phyloP scores from a whole-genome alignment of 2,113 vertebrate genomes.

The Poicephalus gulielmi region DNA sequence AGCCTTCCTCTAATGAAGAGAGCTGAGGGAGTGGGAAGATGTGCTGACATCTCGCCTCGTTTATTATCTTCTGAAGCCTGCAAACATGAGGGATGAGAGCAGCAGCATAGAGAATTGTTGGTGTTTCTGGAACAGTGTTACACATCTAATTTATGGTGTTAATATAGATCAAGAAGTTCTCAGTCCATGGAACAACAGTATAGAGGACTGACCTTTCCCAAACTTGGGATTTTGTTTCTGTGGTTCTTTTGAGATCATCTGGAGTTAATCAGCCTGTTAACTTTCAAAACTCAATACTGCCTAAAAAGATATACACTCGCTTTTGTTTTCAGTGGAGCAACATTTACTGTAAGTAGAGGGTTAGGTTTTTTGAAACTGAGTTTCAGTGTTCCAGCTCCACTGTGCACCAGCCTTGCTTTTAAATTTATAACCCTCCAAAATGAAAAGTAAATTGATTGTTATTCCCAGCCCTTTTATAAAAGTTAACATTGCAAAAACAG shows the following conservation, averaged over 20 bases:
- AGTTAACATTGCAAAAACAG: slow-evolving; percentile 64
- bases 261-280: slow-evolving; percentile 20
- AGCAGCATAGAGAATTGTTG: not conserved
- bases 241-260: slow-evolving; percentile 37
- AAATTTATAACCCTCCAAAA: slow-evolving; percentile 42
- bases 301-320: slow-evolving; percentile 3
- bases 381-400: not conserved
- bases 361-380: not conserved
- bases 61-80: not conserved
- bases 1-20: not conserved
- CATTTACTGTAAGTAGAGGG: slow-evolving; percentile 11
- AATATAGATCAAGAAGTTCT: slow-evolving; percentile 13
- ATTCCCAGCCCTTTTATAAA: slow-evolving; percentile 58
- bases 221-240: not conserved
- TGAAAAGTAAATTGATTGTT: slow-evolving; percentile 62
- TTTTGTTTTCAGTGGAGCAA: slow-evolving; percentile 14
- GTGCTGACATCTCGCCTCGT: slow-evolving; percentile 6
- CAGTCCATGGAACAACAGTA: rapidly evolving
- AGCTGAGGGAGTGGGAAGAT: not conserved
- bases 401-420: slow-evolving; percentile 19
- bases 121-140: not conserved
- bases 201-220: slow-evolving; percentile 4
- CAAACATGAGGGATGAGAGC: not conserved
- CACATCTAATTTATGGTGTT: not conserved
- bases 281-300: not conserved